Base-by-base conservation (phyloP, 2,797 vertebrate species). In the Ctenopoma multispine region DNA sequence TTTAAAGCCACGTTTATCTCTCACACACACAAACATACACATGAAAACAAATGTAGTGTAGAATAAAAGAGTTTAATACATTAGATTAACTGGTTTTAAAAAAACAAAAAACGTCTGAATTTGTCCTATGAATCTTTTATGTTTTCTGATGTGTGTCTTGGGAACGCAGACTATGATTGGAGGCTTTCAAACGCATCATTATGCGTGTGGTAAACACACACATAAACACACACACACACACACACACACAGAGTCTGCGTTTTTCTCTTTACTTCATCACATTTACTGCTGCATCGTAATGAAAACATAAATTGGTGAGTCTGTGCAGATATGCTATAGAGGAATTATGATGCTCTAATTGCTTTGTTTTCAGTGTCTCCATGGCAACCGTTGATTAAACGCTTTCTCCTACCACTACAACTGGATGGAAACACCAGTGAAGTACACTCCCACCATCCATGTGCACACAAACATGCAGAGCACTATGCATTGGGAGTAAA, bases 301-400 rank as follows among this genome's bases (percentile, higher is more conserved):
- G 51, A 77, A 75, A 31, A 59, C 56, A 81, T 55, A 66, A 57
- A 80, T 62, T 8, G 31, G 7, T 15, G 11, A 56, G 46, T 43
- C 51, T 54, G n/a, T 63, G 53, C 55, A 77, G 44, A 72, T 66
- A 51, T 1, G 14, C 51, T 70, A 27, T 47, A 64, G 46, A 73
- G 24, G 58, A 55, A 23, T 64, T 58, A 61, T 40, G 57, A 59
- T 50, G 73, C 57, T 29, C 59, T 69, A 63, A 80, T 70, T 67
- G 70, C 58, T 77, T 81, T 82, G 73, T 86, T 88, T 38, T 80
- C 46, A 27, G 62, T 20, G 62, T 87, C 59, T 81, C 86, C 77
- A 75, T 79, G 70, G 77, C 59, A 86, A 86, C 77, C 72, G 61
- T 59, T 76, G 80, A 83, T 87, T 79, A 81, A 84, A 88, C 40